Conservation (phyloP, 1,140 invertebrate genomes). For the Ylistrum balloti region DNA sequence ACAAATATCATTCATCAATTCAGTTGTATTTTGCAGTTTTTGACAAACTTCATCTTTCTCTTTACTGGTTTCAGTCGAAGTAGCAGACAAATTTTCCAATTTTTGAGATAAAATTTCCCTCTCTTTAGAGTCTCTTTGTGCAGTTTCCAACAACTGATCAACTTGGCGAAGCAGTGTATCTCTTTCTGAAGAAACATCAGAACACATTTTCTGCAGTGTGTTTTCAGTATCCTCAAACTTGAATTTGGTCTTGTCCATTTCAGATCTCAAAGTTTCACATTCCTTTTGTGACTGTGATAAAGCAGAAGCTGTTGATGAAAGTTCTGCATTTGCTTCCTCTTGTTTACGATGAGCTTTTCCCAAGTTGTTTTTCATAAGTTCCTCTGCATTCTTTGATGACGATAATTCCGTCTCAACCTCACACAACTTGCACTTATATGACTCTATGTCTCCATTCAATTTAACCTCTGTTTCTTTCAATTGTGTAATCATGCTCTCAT, state of each 20-base stretch:
- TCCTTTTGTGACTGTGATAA: background rate
- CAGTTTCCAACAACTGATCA: background rate
- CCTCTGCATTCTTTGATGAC: background rate
- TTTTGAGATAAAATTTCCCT: background rate
- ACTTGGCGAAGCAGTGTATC: background rate
- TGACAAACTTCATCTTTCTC: background rate
- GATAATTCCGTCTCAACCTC: background rate
- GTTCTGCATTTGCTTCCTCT: background rate
- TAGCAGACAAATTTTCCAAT: constrained; percentile 4
- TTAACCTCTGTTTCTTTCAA: background rate
- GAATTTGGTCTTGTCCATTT: background rate
- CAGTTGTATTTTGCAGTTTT: background rate
- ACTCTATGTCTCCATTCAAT: background rate
- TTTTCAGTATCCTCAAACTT: background rate
- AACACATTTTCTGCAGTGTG: background rate
- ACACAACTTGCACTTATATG: background rate
- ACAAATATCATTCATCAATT: background rate
- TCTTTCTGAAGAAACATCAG: background rate
- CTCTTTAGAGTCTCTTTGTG: background rate
- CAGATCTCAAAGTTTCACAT: background rate
- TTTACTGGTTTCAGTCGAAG: background rate
- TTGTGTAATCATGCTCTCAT: background rate
- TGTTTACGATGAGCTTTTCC: background rate
- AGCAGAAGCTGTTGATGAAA: background rate
- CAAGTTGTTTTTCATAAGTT: background rate